phyloP scores from a whole-genome alignment of 2,113 vertebrate species.

The Brienomyrus brachyistius region DNA sequence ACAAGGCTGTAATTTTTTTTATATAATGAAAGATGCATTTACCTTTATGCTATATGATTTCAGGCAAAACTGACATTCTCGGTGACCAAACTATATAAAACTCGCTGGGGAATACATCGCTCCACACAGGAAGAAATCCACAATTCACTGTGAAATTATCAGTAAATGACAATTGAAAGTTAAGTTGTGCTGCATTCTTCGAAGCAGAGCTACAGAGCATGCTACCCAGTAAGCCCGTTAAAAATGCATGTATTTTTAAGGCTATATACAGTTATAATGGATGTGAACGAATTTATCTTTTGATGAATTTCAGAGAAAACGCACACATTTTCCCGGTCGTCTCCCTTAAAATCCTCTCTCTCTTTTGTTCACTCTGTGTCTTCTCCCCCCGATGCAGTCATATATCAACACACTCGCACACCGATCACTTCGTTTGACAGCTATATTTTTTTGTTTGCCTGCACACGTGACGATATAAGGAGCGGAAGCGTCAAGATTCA shows the following conservation, averaged over 20 bases:
- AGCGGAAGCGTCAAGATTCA: background rate
- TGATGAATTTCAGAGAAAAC: background rate
- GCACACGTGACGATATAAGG: background rate
- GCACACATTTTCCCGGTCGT: background rate
- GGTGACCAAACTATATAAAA: background rate
- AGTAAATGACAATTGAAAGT: background rate
- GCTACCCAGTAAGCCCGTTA: background rate
- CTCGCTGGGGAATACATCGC: background rate
- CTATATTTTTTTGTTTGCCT: background rate
- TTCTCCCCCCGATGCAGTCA: background rate
- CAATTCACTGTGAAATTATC: background rate
- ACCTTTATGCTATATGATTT: background rate
- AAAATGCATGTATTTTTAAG: background rate
- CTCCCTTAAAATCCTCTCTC: slow-evolving; percentile 3
- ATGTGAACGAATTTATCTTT: background rate
- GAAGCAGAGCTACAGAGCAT: background rate
- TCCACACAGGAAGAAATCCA: background rate
- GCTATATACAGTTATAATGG: background rate
- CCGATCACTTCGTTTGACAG: slow-evolving; percentile 2
- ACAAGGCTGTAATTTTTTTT: background rate
- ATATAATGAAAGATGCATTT: background rate
- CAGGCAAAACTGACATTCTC: background rate
- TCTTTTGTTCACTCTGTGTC: background rate
- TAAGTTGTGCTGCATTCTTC: background rate
- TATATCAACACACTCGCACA: background rate